phyloP scores from a whole-genome alignment of 2,888 invertebrate species.

The Phortica okadai region DNA sequence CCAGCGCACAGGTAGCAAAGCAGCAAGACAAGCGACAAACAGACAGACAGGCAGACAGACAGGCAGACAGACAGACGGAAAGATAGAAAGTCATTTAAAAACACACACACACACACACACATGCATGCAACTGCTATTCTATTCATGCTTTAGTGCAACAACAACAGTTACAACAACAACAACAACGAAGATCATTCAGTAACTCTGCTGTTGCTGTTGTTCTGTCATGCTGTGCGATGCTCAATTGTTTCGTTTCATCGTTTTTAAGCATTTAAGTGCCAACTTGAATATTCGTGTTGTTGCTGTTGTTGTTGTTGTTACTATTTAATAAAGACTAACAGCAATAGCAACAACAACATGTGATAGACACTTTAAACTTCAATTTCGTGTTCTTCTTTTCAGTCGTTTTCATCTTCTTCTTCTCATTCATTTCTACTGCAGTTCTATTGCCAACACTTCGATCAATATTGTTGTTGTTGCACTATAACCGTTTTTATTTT shows the following conservation, averaged over 20 bases:
- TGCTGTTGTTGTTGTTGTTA: too few relatives aligned
- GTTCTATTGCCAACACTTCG: too few relatives aligned
- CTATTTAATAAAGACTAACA: too few relatives aligned
- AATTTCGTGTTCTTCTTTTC: too few relatives aligned
- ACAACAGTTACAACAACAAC: too few relatives aligned
- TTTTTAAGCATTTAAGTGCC: slow-evolving; percentile 4
- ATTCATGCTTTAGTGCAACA: neutral
- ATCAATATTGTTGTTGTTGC: too few relatives aligned
- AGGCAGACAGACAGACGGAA: neutral
- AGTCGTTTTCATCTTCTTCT: neutral
- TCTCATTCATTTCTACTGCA: neutral
- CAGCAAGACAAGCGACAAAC: neutral
- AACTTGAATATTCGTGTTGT: slow-evolving; percentile 50
- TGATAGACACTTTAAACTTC: neutral
- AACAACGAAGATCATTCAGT: too few relatives aligned
- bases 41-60: too few relatives aligned
- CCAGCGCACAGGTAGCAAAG: slow-evolving; percentile 18
- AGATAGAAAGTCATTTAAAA: neutral
- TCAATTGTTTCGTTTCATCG: slow-evolving; percentile 7
- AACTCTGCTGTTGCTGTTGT: too few relatives aligned
- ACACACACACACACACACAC: neutral
- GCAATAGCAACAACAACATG: neutral
- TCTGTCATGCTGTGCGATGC: slow-evolving; percentile 3
- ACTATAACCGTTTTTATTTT: neutral
- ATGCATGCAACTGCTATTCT: neutral